These are phyloP conservation scores for Shinisaurus crocodilurus DNA, from an alignment of 2,113 vertebrate species.

Conservation along the genomic window DNA sequence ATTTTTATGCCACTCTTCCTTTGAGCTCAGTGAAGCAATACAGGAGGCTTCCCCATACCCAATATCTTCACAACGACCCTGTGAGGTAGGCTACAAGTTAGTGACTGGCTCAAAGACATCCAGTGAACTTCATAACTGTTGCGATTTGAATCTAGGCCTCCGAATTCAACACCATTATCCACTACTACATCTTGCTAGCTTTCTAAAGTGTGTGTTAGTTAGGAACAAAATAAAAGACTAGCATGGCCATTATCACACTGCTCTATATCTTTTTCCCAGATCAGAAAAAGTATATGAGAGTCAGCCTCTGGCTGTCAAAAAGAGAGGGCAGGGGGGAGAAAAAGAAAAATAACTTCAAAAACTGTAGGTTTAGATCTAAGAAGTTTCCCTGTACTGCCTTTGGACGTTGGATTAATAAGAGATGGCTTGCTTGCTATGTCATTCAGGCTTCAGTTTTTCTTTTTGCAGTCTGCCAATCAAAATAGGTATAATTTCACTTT, in stretches of 20 bases:
- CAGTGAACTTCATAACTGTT: background rate
- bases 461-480: background rate
- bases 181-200: background rate
- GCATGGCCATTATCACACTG: background rate
- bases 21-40: background rate
- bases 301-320: background rate
- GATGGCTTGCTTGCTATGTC: background rate
- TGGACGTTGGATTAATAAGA: background rate
- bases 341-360: background rate
- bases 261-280: background rate
- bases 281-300: background rate
- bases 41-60: no score
- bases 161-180: background rate
- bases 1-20: background rate
- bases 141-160: background rate
- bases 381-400: background rate
- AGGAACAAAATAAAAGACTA: background rate
- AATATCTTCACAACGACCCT: background rate
- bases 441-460: slow-evolving; percentile 10
- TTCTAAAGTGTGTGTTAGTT: background rate
- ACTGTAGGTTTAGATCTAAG: background rate
- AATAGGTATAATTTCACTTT: background rate
- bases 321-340: no score
- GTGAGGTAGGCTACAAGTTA: background rate
- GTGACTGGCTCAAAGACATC: background rate